phyloP scores from a whole-genome alignment of 2,888 invertebrate genomes.

The Rosalia funebris region DNA sequence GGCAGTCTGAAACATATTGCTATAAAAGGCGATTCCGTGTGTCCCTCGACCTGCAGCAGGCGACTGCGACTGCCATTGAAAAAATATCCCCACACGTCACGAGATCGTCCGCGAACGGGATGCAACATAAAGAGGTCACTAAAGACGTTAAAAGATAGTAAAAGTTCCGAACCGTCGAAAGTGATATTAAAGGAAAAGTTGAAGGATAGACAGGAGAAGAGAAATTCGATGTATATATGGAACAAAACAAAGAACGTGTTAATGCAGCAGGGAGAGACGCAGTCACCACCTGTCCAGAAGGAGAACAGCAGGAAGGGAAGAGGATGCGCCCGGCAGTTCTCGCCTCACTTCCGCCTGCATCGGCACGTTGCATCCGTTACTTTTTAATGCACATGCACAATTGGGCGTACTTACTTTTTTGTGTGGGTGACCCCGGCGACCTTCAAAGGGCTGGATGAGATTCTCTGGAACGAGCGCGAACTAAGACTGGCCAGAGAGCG shows the following conservation, averaged over 20 bases:
- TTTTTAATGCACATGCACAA: slow-evolving; percentile 24
- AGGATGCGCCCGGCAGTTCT: slow-evolving; percentile 22
- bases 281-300: slow-evolving; percentile 31
- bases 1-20: too few relatives aligned
- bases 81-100: slow-evolving; percentile 2
- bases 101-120: neutral
- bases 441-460: slow-evolving; percentile 47
- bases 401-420: slow-evolving; percentile 16
- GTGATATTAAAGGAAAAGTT: slow-evolving; percentile 46
- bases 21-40: too few relatives aligned
- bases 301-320: slow-evolving; percentile 12
- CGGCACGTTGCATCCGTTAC: slow-evolving; percentile 6
- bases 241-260: slow-evolving; percentile 60
- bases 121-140: slow-evolving; percentile 33
- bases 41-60: too few relatives aligned
- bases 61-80: slow-evolving; percentile 8
- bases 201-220: slow-evolving; percentile 55
- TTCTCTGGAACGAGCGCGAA: slow-evolving; percentile 57
- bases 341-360: slow-evolving; percentile 15
- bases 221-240: slow-evolving; percentile 60
- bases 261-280: slow-evolving; percentile 41
- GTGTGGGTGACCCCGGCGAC: slow-evolving; percentile 42
- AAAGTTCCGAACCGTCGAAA: slow-evolving; percentile 41
- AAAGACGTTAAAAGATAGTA: slow-evolving; percentile 44
- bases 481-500: slow-evolving; percentile 60